Evolutionary conservation across 2,888 invertebrate species (phyloP).

Genomic region (Tineola bisselliella): DNA sequence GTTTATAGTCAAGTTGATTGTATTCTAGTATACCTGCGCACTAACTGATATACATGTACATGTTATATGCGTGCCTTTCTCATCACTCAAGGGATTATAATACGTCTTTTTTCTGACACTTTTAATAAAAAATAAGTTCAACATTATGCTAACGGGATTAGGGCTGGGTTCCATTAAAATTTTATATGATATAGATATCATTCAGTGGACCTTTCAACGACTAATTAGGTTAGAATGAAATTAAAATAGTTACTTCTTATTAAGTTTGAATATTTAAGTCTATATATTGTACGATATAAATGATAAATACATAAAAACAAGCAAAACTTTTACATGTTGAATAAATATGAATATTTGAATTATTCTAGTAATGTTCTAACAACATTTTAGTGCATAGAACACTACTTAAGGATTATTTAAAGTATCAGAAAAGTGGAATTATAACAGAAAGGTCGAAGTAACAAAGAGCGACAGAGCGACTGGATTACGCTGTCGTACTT

Average conservation of each 20-base stretch:
- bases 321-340: too few relatives aligned
- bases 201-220: slow-evolving; percentile 16
- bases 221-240: neutral
- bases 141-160: slow-evolving; percentile 49
- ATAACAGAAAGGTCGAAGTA: slow-evolving; percentile 58
- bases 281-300: too few relatives aligned
- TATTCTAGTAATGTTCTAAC: too few relatives aligned
- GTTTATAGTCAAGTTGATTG: slow-evolving; percentile 1
- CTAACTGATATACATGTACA: neutral
- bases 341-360: too few relatives aligned
- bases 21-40: slow-evolving; percentile 9
- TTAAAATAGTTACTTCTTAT: too few relatives aligned
- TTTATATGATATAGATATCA: slow-evolving; percentile 34
- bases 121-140: slow-evolving; percentile 35
- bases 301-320: too few relatives aligned
- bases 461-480: slow-evolving; percentile 62
- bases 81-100: slow-evolving; percentile 15
- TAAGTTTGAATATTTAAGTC: too few relatives aligned
- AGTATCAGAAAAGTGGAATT: slow-evolving; percentile 60
- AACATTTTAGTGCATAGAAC: neutral
- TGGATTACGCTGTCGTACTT: slow-evolving; percentile 67
- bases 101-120: slow-evolving; percentile 13
- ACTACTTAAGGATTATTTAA: slow-evolving; percentile 38
- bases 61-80: slow-evolving; percentile 8
- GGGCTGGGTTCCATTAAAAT: slow-evolving; percentile 40